phyloP scores from a whole-genome alignment of 2,797 vertebrate species.

The Cryptoprocta ferox region DNA sequence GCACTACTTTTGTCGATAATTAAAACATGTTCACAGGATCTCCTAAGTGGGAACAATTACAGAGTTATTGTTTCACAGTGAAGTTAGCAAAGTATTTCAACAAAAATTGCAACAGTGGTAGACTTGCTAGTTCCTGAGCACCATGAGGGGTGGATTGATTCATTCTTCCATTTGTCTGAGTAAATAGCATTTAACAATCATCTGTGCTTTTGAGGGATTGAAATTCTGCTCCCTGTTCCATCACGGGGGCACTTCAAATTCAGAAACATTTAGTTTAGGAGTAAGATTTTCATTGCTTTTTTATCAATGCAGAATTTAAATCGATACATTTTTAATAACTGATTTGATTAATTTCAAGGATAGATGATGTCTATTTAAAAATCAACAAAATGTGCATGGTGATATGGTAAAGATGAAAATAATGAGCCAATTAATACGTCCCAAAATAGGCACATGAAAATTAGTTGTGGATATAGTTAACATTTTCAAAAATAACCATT shows the following conservation, averaged over 20 bases:
- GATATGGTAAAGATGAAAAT: conserved; percentile 21
- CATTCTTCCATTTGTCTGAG: background rate
- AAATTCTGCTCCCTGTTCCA: background rate
- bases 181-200: background rate
- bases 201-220: background rate
- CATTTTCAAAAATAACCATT: background rate
- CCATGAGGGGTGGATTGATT: background rate
- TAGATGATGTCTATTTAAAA: background rate
- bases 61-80: conserved; percentile 56
- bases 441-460: background rate
- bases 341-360: background rate
- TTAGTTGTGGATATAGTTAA: background rate
- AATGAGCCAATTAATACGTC: conserved; percentile 16
- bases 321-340: background rate
- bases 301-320: background rate
- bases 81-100: conserved; percentile 50
- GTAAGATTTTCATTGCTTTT: conserved; percentile 32
- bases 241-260: background rate
- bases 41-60: conserved; percentile 69
- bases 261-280: background rate
- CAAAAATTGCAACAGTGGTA: background rate
- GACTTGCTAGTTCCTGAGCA: background rate
- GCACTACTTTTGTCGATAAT: conserved; percentile 60
- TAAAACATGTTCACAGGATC: conserved; percentile 68
- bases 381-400: background rate